Evolutionary conservation across 2,888 invertebrate species (phyloP).

Genomic region (Cremastobaeus sp.): DNA sequence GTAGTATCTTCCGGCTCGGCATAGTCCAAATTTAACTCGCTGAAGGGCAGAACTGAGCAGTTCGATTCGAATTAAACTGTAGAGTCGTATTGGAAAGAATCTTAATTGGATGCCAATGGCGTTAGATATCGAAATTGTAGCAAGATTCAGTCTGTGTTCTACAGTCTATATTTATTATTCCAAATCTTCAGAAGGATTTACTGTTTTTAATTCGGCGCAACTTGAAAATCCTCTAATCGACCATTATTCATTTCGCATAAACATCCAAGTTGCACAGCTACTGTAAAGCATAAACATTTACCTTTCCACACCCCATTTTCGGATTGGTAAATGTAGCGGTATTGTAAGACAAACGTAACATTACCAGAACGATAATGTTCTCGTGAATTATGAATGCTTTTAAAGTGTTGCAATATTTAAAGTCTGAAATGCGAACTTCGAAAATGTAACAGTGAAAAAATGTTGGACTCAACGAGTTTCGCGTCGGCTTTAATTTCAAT

Average conservation of each 20-base stretch:
- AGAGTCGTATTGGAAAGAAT: background rate
- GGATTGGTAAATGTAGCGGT: background rate
- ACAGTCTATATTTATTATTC: too few species aligned
- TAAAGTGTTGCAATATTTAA: constrained; percentile 25
- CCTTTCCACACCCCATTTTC: constrained; percentile 5
- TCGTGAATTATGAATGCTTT: constrained; percentile 25
- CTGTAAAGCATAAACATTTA: background rate
- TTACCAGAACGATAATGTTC: constrained; percentile 23
- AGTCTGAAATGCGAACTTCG: background rate
- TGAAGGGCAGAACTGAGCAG: constrained; percentile 2
- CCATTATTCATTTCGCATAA: too few species aligned
- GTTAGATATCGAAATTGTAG: too few species aligned
- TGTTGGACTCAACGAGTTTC: background rate
- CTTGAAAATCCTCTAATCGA: too few species aligned
- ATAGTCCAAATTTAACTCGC: constrained; percentile 23
- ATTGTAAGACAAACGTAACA: constrained; percentile 11
- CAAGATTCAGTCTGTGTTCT: too few species aligned
- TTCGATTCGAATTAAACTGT: constrained; percentile 21
- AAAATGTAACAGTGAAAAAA: background rate
- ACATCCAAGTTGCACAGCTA: too few species aligned
- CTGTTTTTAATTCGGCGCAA: too few species aligned
- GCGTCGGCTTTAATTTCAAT: too few species aligned
- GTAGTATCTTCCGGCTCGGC: constrained; percentile 10
- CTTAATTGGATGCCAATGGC: too few species aligned
- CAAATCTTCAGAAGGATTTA: too few species aligned